These are phyloP conservation scores for Phrynocephalus guinanensis DNA, from an alignment of 2,797 vertebrate genomes.

Conservation along the genomic window DNA sequence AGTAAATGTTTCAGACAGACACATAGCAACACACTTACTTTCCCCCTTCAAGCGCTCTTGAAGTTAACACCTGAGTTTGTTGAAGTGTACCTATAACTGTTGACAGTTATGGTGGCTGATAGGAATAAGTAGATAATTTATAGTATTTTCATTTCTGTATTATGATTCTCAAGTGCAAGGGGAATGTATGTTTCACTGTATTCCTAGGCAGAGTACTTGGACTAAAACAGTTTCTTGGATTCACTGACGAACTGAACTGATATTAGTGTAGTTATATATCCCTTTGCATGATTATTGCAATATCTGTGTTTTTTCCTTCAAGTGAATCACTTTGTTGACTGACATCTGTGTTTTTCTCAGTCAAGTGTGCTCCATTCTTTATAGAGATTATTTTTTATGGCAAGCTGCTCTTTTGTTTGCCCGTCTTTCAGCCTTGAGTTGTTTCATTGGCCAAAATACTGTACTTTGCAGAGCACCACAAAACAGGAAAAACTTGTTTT, in stretches of 20 bases:
- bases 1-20: neutral
- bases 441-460: neutral
- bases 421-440: neutral
- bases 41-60: neutral
- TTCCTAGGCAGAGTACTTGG: neutral
- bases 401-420: too few relatives aligned
- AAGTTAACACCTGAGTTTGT: too few relatives aligned
- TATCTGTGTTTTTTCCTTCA: neutral
- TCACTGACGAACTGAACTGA: too few relatives aligned
- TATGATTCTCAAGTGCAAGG: neutral
- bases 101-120: neutral
- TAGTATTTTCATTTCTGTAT: neutral
- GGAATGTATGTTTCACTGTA: neutral
- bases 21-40: neutral
- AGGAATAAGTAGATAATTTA: conserved; percentile 1
- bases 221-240: neutral
- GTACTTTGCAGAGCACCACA: neutral
- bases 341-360: neutral
- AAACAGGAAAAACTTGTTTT: neutral
- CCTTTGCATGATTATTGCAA: neutral
- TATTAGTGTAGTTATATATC: neutral
- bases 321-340: neutral
- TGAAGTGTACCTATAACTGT: neutral
- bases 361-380: neutral
- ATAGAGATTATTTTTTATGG: neutral